Percentiles rank a stretch among this genome's conserved stretches.
phyloP scores from a whole-genome alignment of 2,888 invertebrate species.

The Drosophila neotestacea region DNA sequence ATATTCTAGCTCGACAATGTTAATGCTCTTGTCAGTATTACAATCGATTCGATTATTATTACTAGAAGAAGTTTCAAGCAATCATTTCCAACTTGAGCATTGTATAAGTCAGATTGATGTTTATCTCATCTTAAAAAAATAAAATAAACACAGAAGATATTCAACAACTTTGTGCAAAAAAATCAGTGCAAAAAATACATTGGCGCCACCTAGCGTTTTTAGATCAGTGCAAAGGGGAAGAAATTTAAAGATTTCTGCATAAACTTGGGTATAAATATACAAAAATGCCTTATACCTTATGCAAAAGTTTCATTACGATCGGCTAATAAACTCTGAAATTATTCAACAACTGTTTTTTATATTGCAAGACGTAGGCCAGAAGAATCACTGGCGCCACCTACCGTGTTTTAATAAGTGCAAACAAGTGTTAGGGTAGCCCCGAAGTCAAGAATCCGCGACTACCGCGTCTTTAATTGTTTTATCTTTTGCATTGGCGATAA shows the following conservation, averaged over 20 bases:
- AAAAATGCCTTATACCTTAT: not conserved
- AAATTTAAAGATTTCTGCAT: not conserved
- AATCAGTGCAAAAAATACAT: no score
- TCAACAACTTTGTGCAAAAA: no score
- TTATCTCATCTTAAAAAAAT: no score
- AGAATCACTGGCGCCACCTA: not conserved
- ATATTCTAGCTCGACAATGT: not conserved
- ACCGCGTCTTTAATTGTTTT: not conserved
- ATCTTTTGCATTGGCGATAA: slow-evolving; percentile 6
- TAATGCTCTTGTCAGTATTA: not conserved
- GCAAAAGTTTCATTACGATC: not conserved
- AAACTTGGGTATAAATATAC: not conserved
- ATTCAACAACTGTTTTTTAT: not conserved
- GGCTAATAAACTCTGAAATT: not conserved
- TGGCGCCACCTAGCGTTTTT: no score
- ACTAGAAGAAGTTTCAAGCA: no score
- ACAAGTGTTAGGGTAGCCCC: not conserved
- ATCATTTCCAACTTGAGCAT: no score
- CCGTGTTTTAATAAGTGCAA: not conserved
- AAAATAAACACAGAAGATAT: no score
- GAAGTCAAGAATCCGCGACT: not conserved
- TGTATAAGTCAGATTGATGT: no score
- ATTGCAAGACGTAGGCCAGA: not conserved
- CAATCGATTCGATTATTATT: not conserved
- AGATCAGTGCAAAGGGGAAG: not conserved